Base-by-base conservation (phyloP, 2,113 vertebrate genomes). In the Lepisosteus osseus region DNA sequence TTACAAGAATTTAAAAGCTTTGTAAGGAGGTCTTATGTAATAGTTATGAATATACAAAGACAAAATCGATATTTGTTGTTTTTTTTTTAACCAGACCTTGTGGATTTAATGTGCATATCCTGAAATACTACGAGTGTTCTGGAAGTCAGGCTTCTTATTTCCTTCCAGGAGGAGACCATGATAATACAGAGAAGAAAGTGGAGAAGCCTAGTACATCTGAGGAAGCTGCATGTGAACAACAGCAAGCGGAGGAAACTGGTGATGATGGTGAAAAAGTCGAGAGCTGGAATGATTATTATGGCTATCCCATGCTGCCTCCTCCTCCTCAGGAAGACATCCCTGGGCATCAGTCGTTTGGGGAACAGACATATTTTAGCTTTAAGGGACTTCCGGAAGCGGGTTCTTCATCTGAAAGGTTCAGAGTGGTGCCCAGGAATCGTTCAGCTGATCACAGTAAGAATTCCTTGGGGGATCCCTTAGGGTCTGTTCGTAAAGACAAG, bases 351-450 rank as follows among this genome's bases (percentile, higher is more conserved):
- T 54, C 47, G 8, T 55, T 47, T 71, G 62, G 62, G 55, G 61
- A 69, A 15, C 70, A 64, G 42, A 55, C 66, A 11, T 43, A 41
- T 66, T 69, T n/a, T n/a, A 65, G 13, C 41, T 59, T 71, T 66
- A 64, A 72, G 17, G 56, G 59, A 67, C 65, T 15, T 68, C 75
- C 5, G 3, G 29, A 69, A n/a, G 45, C 59, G 40, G 14, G 51
- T 41, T 65, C 42, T 43, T 7, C 13, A 74, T 74, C 65, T 11
- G 83, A 77, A 54, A 90, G 90, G 66, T 90, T 92, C 74, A 90
- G 82, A 71, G 90, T 91, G 89, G 90, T 89, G 40, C 87, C 91
- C 44, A 81, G 88, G 14, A 78, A 86, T 70, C 68, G 83, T 73
- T 81, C 67, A 8, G 54, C 74, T 42, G 65, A 79, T 5, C n/a